Conservation (phyloP, 2,797 vertebrate species). For the Nasua narica region DNA sequence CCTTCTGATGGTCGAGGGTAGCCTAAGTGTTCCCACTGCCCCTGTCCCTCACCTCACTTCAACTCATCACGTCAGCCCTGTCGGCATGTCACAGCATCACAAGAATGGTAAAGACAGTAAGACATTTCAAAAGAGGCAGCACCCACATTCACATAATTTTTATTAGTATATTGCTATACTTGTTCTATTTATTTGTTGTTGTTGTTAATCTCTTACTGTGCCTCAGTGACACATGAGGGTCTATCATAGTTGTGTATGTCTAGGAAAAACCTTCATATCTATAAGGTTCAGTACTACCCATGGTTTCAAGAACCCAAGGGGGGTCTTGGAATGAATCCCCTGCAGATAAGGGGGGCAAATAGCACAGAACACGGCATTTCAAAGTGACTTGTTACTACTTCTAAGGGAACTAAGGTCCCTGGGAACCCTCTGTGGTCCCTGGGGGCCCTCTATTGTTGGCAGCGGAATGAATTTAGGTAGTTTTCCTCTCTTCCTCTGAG, state of each 20-base stretch:
- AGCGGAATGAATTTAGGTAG: neutral
- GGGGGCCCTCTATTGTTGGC: neutral
- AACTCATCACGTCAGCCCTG: neutral
- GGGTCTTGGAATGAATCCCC: neutral
- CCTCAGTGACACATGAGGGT: neutral
- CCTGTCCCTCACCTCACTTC: neutral
- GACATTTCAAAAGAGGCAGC: neutral
- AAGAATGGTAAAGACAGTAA: neutral
- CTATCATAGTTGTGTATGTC: neutral
- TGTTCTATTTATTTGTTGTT: neutral
- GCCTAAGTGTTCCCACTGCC: neutral
- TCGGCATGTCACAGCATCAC: neutral
- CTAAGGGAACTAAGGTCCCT: neutral
- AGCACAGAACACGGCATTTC: neutral
- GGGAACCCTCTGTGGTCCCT: neutral
- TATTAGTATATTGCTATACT: neutral
- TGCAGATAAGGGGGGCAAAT: neutral
- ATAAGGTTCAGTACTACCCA: neutral
- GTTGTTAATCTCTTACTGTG: neutral
- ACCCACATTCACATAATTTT: neutral
- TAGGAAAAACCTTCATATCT: neutral
- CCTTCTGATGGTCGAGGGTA: neutral
- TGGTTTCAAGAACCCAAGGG: neutral
- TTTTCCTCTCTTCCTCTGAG: neutral
- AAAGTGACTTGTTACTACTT: neutral